Evolutionary conservation across 1,140 invertebrate species (phyloP).

Genomic region (Yoshiicerus persimilis): DNA sequence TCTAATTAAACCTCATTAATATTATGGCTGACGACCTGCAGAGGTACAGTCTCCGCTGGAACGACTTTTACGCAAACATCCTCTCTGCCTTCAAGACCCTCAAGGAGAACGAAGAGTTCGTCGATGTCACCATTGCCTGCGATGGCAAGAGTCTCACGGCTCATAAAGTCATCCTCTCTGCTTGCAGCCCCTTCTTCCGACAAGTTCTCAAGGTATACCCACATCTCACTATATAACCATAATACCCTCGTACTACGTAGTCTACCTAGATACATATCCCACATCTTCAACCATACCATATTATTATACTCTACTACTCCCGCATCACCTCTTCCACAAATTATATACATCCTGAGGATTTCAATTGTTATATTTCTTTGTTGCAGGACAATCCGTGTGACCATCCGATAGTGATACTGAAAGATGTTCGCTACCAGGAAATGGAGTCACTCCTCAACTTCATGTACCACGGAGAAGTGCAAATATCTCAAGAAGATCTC

Average conservation of each 20-base stretch:
- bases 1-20: background rate
- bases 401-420: slow-evolving; percentile 88
- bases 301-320: background rate
- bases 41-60: slow-evolving; percentile 87
- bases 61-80: slow-evolving; percentile 87
- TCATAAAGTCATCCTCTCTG: slow-evolving; percentile 86
- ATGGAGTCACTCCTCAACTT: slow-evolving; percentile 81
- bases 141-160: slow-evolving; percentile 84
- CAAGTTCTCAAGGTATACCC: slow-evolving; percentile 72
- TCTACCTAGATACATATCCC: background rate
- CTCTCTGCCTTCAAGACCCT: slow-evolving; percentile 82
- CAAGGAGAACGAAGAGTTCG: slow-evolving; percentile 62
- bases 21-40: slow-evolving; percentile 61
- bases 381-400: slow-evolving; percentile 82
- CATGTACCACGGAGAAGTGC: slow-evolving; percentile 93
- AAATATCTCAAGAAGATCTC: slow-evolving; percentile 85
- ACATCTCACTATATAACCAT: background rate
- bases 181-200: slow-evolving; percentile 89
- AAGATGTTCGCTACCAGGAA: slow-evolving; percentile 79
- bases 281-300: background rate
- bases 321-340: too few species aligned
- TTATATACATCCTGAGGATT: too few species aligned
- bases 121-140: slow-evolving; percentile 89
- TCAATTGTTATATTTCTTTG: background rate
- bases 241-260: background rate